phyloP scores from a whole-genome alignment of 2,113 vertebrate species.

The Pionites leucogaster region DNA sequence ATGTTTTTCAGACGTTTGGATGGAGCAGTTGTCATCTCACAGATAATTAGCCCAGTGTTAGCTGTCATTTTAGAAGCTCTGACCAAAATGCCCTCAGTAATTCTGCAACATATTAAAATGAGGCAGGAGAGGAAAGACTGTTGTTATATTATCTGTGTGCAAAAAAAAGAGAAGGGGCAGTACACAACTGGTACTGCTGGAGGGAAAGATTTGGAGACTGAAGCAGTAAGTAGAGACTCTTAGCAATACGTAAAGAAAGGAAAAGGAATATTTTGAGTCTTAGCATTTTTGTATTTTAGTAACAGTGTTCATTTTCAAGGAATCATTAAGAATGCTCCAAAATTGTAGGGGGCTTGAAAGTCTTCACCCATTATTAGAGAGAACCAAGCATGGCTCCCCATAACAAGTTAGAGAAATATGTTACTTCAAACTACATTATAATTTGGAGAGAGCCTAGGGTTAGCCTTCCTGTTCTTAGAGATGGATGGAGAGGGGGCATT shows the following conservation, averaged over 20 bases:
- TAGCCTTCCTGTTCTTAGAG: neutral
- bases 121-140: neutral
- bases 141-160: neutral
- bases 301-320: neutral
- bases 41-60: neutral
- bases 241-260: neutral
- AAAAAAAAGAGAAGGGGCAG: neutral
- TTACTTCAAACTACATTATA: neutral
- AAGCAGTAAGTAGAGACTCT: neutral
- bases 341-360: neutral
- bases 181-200: neutral
- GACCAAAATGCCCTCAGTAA: neutral
- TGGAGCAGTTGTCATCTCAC: neutral
- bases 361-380: neutral
- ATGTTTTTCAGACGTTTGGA: slow-evolving; percentile 10
- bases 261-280: neutral
- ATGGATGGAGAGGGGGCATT: neutral
- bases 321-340: neutral
- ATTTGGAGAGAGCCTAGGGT: neutral
- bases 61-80: neutral
- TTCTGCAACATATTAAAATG: neutral
- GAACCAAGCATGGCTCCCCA: neutral
- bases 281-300: neutral
- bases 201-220: neutral
- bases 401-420: neutral